These are phyloP conservation scores for Dreissena rostriformis DNA, from an alignment of 1,140 invertebrate species.

Conservation along the genomic window DNA sequence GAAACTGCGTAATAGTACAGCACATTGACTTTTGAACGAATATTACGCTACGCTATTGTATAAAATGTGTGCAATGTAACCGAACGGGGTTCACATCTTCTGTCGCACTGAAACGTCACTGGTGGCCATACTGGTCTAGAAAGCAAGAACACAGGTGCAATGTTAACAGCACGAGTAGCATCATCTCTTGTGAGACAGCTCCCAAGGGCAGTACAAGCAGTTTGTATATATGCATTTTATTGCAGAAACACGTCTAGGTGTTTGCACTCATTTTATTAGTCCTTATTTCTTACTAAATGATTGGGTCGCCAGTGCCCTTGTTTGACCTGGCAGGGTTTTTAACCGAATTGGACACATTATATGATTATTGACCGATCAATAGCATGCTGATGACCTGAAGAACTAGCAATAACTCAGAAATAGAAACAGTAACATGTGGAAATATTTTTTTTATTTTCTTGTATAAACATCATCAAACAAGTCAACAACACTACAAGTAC, in stretches of 20 bases:
- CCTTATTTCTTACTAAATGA: background rate
- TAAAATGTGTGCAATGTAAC: background rate
- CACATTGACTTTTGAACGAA: too few species aligned
- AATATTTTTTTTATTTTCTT: too few species aligned
- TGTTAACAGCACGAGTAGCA: constrained; percentile 91
- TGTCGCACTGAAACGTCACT: constrained; percentile 45
- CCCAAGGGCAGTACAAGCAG: constrained; percentile 90
- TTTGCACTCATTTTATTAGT: background rate
- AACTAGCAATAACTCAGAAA: too few species aligned
- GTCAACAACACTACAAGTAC: constrained; percentile 28
- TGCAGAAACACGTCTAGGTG: background rate
- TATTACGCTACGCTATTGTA: too few species aligned
- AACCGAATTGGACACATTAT: too few species aligned
- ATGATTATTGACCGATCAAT: too few species aligned
- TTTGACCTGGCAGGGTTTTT: background rate
- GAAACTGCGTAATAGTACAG: too few species aligned
- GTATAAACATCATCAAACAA: constrained; percentile 52
- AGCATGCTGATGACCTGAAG: too few species aligned
- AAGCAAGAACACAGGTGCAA: constrained; percentile 54
- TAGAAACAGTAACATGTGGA: too few species aligned
- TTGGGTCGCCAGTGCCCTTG: constrained; percentile 34
- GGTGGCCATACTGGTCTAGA: constrained; percentile 68
- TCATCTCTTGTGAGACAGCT: constrained; percentile 91
- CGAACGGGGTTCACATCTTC: constrained; percentile 28
- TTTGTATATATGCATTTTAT: constrained; percentile 73